A percentile compares a stretch with the other conserved stretches of the same genome.
Evolutionary conservation across 2,797 vertebrate genomes (phyloP).

Genomic region (Schizopygopsis malacanthus): DNA sequence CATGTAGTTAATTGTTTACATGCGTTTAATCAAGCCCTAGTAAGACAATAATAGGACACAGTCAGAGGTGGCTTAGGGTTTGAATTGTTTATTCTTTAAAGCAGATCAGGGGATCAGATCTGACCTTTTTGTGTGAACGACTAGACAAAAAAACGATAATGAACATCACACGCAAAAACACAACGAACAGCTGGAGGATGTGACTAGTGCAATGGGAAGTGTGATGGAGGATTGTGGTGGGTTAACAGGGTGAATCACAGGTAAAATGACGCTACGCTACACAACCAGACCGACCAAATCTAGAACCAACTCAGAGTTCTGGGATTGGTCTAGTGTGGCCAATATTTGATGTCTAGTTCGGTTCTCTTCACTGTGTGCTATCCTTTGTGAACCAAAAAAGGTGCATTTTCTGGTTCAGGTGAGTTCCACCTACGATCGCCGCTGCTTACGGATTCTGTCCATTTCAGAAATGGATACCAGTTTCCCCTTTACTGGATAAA

Average conservation of each 20-base stretch:
- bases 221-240: neutral
- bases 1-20: neutral
- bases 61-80: conserved; percentile 32
- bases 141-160: conserved; percentile 40
- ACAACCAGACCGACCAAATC: neutral
- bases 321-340: neutral
- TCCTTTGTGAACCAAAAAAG: neutral
- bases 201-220: neutral
- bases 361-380: conserved; percentile 10
- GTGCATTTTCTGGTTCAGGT: neutral
- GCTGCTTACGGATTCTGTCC: conserved; percentile 2
- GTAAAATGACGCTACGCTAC: neutral
- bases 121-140: conserved; percentile 36
- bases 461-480: neutral
- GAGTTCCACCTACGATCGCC: neutral
- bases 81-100: conserved; percentile 45
- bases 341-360: conserved; percentile 11
- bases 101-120: conserved; percentile 30
- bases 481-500: conserved; percentile 13
- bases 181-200: conserved; percentile 39
- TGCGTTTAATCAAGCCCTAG: neutral
- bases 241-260: neutral
- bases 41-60: conserved; percentile 31
- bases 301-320: neutral
- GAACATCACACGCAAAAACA: conserved; percentile 40